A percentile compares a stretch with the other conserved stretches of the same genome.
phyloP scores from a whole-genome alignment of 2,113 vertebrate genomes.

The Falco punctatus region DNA sequence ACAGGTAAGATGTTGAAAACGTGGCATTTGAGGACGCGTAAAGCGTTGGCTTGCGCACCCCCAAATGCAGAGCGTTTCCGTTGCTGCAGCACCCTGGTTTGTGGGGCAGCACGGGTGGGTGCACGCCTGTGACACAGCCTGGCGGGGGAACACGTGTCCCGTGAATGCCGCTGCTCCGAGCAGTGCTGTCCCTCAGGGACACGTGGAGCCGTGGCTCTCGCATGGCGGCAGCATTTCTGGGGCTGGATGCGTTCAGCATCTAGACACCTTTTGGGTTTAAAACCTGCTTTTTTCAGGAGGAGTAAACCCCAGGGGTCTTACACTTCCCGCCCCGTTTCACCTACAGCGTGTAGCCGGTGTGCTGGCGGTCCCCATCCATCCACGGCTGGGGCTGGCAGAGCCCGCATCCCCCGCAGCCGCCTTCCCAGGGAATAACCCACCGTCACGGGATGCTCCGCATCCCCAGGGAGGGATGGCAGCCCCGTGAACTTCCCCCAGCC shows the following conservation, averaged over 20 bases:
- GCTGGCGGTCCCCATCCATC: background rate
- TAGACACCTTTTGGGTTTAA: background rate
- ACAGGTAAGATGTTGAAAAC: background rate
- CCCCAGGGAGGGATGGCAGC: background rate
- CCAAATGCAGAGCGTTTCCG: background rate
- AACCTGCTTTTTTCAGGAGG: background rate
- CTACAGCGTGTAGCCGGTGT: accelerated
- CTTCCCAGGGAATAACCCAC: background rate
- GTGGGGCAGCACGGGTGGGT: background rate
- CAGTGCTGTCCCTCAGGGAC: accelerated
- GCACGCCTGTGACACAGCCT: background rate
- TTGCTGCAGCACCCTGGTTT: background rate
- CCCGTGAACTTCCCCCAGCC: background rate
- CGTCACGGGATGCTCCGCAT: background rate
- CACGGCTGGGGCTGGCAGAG: background rate
- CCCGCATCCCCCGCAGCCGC: accelerated
- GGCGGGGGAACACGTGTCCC: accelerated
- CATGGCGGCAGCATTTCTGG: accelerated
- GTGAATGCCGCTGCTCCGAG: background rate
- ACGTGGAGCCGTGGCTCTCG: accelerated
- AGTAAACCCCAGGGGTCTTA: accelerated
- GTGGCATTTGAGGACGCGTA: background rate
- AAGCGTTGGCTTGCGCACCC: accelerated
- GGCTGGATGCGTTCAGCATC: accelerated
- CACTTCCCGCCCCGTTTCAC: accelerated